These are phyloP conservation scores for Eupelmus urozonus DNA, from an alignment of 2,888 invertebrate species.

Conservation along the genomic window DNA sequence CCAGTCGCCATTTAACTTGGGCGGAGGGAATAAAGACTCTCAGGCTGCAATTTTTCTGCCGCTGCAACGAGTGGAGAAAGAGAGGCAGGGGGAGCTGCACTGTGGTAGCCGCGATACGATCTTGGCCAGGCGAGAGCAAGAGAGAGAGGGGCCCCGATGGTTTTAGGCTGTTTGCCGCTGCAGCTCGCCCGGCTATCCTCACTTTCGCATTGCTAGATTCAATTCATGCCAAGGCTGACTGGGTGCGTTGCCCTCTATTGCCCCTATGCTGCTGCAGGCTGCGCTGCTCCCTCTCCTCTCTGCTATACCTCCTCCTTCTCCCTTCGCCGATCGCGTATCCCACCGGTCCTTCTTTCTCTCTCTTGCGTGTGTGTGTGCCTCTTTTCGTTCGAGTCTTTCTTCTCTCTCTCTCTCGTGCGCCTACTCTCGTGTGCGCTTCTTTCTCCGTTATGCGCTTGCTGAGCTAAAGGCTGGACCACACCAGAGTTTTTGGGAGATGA, in stretches of 20 bases:
- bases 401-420: conserved; percentile 45
- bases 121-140: conserved; percentile 35
- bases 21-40: neutral
- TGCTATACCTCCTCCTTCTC: conserved; percentile 55
- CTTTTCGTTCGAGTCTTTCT: conserved; percentile 52
- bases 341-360: conserved; percentile 44
- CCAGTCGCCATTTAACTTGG: conserved; percentile 36
- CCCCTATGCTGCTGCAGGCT: conserved; percentile 71
- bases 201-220: conserved; percentile 78
- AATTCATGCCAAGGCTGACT: conserved; percentile 78
- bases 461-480: conserved; percentile 43
- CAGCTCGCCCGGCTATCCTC: conserved; percentile 60
- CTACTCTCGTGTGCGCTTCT: conserved; percentile 57
- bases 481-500: neutral
- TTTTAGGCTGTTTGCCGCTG: conserved; percentile 50
- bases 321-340: conserved; percentile 52
- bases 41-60: conserved; percentile 47
- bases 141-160: conserved; percentile 39
- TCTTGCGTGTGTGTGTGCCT: no score
- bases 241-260: conserved; percentile 77
- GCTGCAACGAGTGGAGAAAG: neutral
- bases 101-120: no score
- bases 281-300: conserved; percentile 64
- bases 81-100: conserved; percentile 15
- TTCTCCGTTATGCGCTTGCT: conserved; percentile 44